Evolutionary conservation across 1,140 invertebrate species (phyloP).

Genomic region (Drosophila rufa): DNA sequence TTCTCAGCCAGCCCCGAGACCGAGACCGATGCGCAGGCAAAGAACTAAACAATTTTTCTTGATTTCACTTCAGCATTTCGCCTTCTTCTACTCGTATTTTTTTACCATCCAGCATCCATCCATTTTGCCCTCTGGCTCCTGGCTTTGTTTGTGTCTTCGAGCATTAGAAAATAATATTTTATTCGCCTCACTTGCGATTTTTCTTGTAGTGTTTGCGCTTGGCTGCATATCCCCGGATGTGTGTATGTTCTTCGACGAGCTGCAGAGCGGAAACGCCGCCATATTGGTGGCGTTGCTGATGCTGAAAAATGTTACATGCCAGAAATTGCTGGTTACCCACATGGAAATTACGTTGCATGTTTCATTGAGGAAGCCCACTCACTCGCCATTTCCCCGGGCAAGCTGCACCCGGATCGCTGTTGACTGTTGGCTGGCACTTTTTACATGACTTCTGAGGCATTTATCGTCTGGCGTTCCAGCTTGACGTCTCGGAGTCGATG

Average conservation of each 20-base stretch:
- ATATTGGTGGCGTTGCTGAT: slow-evolving; percentile 84
- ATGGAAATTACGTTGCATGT: slow-evolving; percentile 83
- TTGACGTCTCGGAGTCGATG: not conserved
- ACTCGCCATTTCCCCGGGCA: not conserved
- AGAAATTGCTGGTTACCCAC: slow-evolving; percentile 84
- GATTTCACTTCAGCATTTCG: slow-evolving; percentile 63
- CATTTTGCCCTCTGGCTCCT: slow-evolving; percentile 11
- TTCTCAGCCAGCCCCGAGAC: slow-evolving; percentile 18
- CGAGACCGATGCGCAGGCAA: slow-evolving; percentile 10
- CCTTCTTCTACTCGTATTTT: slow-evolving; percentile 21
- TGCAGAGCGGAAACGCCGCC: slow-evolving; percentile 50
- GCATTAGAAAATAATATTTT: slow-evolving; percentile 84
- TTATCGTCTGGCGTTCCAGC: slow-evolving; percentile 9
- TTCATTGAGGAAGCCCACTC: slow-evolving; percentile 55
- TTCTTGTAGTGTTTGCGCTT: slow-evolving; percentile 81
- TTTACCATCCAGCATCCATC: slow-evolving; percentile 34
- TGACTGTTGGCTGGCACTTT: slow-evolving; percentile 22
- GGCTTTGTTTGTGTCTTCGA: slow-evolving; percentile 60
- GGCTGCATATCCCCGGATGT: slow-evolving; percentile 26
- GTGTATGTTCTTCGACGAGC: slow-evolving; percentile 18
- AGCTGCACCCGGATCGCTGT: slow-evolving; percentile 14
- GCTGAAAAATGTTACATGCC: slow-evolving; percentile 84
- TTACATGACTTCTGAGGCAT: slow-evolving; percentile 19
- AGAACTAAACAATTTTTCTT: slow-evolving; percentile 79
- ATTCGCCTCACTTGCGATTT: slow-evolving; percentile 83